phyloP scores from a whole-genome alignment of 2,113 vertebrate species.

The Melospiza georgiana region DNA sequence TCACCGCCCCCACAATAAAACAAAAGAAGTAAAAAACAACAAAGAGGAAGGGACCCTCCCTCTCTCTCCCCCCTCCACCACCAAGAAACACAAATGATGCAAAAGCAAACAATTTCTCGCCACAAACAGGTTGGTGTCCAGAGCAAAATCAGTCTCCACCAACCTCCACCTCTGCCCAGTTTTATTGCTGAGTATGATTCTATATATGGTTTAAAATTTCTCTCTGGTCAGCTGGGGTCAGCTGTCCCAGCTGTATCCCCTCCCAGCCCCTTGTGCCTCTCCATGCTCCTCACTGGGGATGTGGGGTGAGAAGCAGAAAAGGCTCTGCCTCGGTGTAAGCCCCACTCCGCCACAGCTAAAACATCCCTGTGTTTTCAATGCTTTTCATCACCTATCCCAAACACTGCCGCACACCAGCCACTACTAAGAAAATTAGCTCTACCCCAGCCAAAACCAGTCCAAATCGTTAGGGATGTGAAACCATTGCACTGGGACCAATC shows the following conservation, averaged over 20 bases:
- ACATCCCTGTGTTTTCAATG: neutral
- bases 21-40: neutral
- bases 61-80: accelerated
- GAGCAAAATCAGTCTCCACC: neutral
- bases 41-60: accelerated
- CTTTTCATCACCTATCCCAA: neutral
- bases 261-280: neutral
- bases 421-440: neutral
- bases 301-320: neutral
- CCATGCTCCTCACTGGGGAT: accelerated
- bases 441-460: neutral
- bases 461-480: neutral
- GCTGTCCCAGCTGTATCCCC: neutral
- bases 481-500: neutral
- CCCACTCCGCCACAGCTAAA: neutral
- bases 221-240: neutral
- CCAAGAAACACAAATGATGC: neutral
- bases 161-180: neutral
- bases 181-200: neutral
- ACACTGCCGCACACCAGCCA: neutral
- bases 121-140: neutral
- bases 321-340: neutral
- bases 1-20: neutral
- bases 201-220: neutral
- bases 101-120: neutral